Evolutionary conservation across 2,888 invertebrate species (phyloP).

Genomic region (Ichneumon xanthorius): DNA sequence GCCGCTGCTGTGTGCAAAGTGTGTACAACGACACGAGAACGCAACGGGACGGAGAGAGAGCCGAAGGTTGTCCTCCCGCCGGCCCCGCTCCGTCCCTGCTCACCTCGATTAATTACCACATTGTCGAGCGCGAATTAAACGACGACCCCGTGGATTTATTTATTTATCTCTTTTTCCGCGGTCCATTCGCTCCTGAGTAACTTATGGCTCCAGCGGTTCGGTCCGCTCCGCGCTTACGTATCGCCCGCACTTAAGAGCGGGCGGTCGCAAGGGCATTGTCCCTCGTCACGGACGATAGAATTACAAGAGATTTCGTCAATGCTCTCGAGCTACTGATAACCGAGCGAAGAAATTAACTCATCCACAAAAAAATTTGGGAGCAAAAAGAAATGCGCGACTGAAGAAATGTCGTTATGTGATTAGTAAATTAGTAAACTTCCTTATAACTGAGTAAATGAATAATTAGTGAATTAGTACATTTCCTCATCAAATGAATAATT

Average conservation of each 20-base stretch:
- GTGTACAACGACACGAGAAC: slow-evolving; percentile 63
- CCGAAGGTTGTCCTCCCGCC: slow-evolving; percentile 73
- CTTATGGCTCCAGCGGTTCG: slow-evolving; percentile 46
- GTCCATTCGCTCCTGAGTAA: slow-evolving; percentile 44
- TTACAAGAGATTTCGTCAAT: too few relatives aligned
- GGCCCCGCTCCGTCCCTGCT: slow-evolving; percentile 69
- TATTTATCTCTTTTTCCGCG: slow-evolving; percentile 50
- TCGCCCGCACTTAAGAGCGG: background rate
- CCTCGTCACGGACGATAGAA: background rate
- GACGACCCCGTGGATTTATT: slow-evolving; percentile 47
- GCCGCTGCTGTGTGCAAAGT: slow-evolving; percentile 34
- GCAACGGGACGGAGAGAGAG: slow-evolving; percentile 69
- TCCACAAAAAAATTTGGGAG: too few relatives aligned
- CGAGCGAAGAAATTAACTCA: too few relatives aligned
- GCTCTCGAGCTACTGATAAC: too few relatives aligned
- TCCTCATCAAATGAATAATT: too few relatives aligned
- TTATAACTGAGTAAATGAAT: too few relatives aligned
- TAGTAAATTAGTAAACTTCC: too few relatives aligned
- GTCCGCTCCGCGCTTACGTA: slow-evolving; percentile 1
- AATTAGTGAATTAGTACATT: too few relatives aligned
- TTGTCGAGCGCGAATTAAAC: slow-evolving; percentile 79
- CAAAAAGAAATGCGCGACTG: too few relatives aligned
- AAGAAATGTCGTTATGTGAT: too few relatives aligned
- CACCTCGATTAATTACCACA: slow-evolving; percentile 85
- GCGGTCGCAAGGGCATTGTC: background rate